These are phyloP conservation scores for Medauroidea extradentata DNA, from an alignment of 1,140 invertebrate genomes.

Conservation along the genomic window DNA sequence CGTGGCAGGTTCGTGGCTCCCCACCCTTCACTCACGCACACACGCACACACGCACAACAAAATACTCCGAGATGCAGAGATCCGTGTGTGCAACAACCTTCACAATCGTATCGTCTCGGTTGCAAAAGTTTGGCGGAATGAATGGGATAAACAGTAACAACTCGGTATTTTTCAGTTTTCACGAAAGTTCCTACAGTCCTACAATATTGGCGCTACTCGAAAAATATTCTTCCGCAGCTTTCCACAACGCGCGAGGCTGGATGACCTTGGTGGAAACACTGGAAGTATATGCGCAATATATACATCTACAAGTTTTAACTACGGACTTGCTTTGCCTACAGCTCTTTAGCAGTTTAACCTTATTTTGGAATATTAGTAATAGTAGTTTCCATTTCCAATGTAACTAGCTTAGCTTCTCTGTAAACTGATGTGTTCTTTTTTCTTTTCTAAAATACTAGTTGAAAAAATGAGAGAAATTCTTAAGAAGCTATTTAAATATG, in stretches of 20 bases:
- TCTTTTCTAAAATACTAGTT: conserved; percentile 5
- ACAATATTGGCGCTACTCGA: conserved; percentile 12
- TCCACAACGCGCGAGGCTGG: not conserved
- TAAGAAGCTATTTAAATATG: conserved; percentile 16
- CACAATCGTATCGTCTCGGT: not conserved
- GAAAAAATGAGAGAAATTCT: conserved; percentile 12
- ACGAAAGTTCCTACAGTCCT: not conserved
- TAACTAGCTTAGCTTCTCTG: conserved; percentile 14
- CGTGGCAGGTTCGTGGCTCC: not conserved
- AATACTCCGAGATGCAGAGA: not conserved
- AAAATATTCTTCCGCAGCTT: conserved; percentile 4
- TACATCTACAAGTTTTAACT: conserved; percentile 14
- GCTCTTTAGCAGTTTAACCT: conserved; percentile 11
- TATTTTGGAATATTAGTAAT: conserved; percentile 14
- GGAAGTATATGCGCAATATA: conserved; percentile 11
- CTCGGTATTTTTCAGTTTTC: too few relatives aligned
- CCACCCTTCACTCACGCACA: conserved; percentile 6
- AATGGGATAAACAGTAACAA: not conserved
- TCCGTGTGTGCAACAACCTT: not conserved
- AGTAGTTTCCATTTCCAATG: conserved; percentile 12
- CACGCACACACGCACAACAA: conserved; percentile 5
- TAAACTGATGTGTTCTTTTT: conserved; percentile 12
- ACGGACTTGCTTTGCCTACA: conserved; percentile 13
- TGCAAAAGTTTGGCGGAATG: conserved; percentile 1
- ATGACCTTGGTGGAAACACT: conserved; percentile 1